Conservation (phyloP, 2,888 invertebrate genomes). For the Lydus trimaculatus region DNA sequence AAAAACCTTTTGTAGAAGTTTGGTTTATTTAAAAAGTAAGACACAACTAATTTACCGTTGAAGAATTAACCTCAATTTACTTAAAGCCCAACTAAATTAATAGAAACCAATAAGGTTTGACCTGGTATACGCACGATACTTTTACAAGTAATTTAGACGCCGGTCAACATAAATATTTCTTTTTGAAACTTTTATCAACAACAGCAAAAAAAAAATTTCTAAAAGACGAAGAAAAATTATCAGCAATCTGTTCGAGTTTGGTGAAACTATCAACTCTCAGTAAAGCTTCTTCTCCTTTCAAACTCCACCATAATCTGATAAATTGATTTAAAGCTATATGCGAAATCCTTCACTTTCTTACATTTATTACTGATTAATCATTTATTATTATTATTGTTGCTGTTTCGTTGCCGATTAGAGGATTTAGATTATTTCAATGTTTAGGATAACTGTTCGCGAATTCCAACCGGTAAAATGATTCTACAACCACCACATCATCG, state of each 20-base stretch:
- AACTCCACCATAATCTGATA: neutral
- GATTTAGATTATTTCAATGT: slow-evolving; percentile 28
- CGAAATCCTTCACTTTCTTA: neutral
- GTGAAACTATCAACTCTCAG: neutral
- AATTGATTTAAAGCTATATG: neutral
- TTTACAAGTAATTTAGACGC: no score
- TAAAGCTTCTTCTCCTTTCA: neutral
- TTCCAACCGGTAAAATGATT: slow-evolving; percentile 52
- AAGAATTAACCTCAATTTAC: neutral
- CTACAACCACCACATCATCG: slow-evolving; percentile 52
- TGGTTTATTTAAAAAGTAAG: neutral
- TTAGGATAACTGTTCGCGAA: slow-evolving; percentile 41
- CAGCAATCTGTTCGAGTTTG: neutral
- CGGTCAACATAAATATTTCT: neutral
- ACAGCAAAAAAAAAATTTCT: neutral
- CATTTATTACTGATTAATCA: neutral
- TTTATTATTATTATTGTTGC: slow-evolving; percentile 5
- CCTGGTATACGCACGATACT: neutral
- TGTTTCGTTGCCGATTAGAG: slow-evolving; percentile 26
- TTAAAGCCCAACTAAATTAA: neutral
- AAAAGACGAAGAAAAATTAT: neutral
- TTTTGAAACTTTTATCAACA: neutral
- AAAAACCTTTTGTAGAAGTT: neutral
- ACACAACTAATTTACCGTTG: neutral
- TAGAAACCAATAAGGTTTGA: neutral